Base-by-base conservation (phyloP, 2,888 invertebrate species). In the Brenthis daphne region DNA sequence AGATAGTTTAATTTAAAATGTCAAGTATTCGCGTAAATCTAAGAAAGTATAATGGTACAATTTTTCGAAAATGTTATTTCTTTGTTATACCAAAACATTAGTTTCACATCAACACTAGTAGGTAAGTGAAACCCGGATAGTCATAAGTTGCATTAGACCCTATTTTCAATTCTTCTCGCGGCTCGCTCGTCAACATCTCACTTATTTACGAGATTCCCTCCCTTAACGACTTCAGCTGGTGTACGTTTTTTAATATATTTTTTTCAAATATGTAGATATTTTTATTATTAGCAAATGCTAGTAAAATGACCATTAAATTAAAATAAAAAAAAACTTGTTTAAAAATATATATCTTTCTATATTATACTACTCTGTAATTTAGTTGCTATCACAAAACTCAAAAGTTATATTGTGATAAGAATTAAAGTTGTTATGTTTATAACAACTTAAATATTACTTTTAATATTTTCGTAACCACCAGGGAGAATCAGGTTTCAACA, bases 181-280 rank as follows among this genome's bases (percentile, higher is more conserved):
- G 73, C 56, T 69, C 78, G 82, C 87, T 87, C 88, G 84, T 88
- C 87, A 85, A 88, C 88, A 87, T 86, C 87, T 88, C 83, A 90
- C 88, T 91, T 90, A 87, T 91, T 90, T 91, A 91, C 85, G 91
- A 88, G 82, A 80, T 78, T 77, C 75, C 72, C 77, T 77, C 82
- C 81, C 82, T 53, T 86, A 86, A 86, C 87, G 85, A 83, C 79
- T 77, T 74, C 83, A 82, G 81, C 82, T 82, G 82, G 79, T 81
- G 79, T 75, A 68, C 43, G 55, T 56, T 72, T 71, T 67, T 71
- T 72, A 65, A 57, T 70, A 67, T 66, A 57, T 63, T 54, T 6
- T n/a, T n/a, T 13, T 54, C 11, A 12, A 37, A 53, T 16, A 57
- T 51, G 1, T 57, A 20, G 33, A 8, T 65, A 37, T 51, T 29